Conservation (phyloP, 2,113 vertebrate species). For the Climacteris rufus region DNA sequence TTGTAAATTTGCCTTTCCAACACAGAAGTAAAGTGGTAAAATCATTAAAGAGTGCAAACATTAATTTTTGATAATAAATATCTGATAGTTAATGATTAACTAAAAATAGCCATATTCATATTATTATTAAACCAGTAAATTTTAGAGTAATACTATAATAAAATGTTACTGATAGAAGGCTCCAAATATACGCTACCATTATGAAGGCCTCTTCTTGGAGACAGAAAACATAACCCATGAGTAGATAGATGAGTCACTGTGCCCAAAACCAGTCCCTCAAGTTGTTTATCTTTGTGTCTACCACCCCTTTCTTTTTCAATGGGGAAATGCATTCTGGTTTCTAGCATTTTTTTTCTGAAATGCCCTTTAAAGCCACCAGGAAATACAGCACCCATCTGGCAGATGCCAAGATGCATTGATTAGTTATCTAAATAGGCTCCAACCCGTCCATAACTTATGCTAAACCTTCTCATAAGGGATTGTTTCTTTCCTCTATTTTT, state of each 20-base stretch:
- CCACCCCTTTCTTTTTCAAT: neutral
- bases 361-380: neutral
- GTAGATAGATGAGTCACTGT: neutral
- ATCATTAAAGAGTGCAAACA: neutral
- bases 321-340: neutral
- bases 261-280: neutral
- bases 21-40: neutral
- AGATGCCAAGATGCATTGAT: neutral
- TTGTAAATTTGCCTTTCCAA: neutral
- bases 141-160: neutral
- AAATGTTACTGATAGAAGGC: neutral
- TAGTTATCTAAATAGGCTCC: neutral
- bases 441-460: neutral
- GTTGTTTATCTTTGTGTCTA: neutral
- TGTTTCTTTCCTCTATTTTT: neutral
- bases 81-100: neutral
- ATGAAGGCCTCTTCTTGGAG: neutral
- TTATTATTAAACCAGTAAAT: neutral
- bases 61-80: neutral
- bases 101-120: neutral
- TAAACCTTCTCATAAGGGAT: neutral
- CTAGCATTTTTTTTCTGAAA: neutral
- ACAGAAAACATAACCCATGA: neutral
- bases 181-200: neutral
- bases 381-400: neutral